A percentile compares a stretch with the other conserved stretches of the same genome.
Evolutionary conservation across 2,888 invertebrate species (phyloP).

Genomic region (Gymnosoma rotundatum): DNA sequence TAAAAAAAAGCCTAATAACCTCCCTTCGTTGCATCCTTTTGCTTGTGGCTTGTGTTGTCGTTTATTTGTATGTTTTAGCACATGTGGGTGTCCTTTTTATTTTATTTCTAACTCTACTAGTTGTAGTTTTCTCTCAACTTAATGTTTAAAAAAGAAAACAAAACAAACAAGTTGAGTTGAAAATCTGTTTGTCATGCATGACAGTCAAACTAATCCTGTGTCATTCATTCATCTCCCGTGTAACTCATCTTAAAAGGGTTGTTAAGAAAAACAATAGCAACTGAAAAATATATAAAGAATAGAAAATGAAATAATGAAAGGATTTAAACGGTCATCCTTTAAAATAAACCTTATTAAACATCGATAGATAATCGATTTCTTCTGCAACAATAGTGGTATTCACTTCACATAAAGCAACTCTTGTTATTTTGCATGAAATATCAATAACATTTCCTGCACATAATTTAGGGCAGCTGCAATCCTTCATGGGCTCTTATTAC

Average conservation of each 20-base stretch:
- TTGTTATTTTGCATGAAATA: too few relatives aligned
- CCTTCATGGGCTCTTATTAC: too few relatives aligned
- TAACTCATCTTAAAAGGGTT: constrained; percentile 66
- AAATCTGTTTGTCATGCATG: constrained; percentile 70
- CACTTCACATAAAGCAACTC: not conserved
- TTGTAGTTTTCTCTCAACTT: constrained; percentile 20
- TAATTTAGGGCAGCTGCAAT: too few relatives aligned
- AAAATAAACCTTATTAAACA: constrained; percentile 63
- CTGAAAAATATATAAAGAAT: constrained; percentile 6
- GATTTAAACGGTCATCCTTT: constrained; percentile 68
- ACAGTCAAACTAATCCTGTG: constrained; percentile 66
- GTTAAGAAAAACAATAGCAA: constrained; percentile 49
- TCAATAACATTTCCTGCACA: too few relatives aligned
- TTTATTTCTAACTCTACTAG: constrained; percentile 21
- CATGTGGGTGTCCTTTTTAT: constrained; percentile 62
- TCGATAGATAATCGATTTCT: constrained; percentile 71
- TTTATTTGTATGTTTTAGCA: constrained; percentile 15
- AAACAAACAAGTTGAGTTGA: constrained; percentile 54
- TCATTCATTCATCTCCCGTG: constrained; percentile 52
- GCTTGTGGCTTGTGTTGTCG: not conserved
- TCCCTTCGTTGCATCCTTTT: constrained; percentile 40
- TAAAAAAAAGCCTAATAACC: constrained; percentile 65
- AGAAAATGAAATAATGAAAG: constrained; percentile 53
- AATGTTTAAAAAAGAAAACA: not conserved
- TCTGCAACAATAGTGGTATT: constrained; percentile 40